These are phyloP conservation scores for Pseudorhiza aurosa DNA, from an alignment of 30 jellyfish, hydroid and myxozoan species.

Conservation along the genomic window DNA sequence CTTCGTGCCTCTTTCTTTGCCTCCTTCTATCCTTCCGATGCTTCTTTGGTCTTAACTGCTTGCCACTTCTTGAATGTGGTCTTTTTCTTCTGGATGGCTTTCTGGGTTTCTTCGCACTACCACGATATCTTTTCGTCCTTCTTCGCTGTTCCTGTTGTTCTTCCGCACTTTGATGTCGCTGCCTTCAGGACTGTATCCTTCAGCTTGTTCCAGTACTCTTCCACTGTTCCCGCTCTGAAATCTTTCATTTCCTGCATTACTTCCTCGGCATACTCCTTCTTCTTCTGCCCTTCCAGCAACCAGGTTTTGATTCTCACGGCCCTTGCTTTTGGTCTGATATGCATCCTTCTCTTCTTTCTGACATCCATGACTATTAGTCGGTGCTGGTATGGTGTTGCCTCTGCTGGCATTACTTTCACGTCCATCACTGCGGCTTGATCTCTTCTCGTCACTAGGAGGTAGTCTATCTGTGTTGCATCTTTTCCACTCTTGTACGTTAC, in stretches of 20 bases:
- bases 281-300: constrained; percentile 1
- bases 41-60: not conserved
- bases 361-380: constrained; percentile 1
- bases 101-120: too few relatives aligned
- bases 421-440: not conserved
- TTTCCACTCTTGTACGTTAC: constrained; percentile 8
- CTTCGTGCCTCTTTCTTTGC: constrained; percentile 13
- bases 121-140: not conserved
- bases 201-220: not conserved
- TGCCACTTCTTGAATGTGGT: not conserved
- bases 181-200: not conserved
- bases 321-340: not conserved
- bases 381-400: not conserved
- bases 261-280: not conserved
- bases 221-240: not conserved
- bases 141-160: not conserved
- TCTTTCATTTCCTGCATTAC: too few relatives aligned
- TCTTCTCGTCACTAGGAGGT: constrained; percentile 1
- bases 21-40: not conserved
- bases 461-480: constrained; percentile 16
- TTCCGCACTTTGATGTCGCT: not conserved
- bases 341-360: not conserved
- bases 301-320: constrained; percentile 1
- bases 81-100: not conserved
- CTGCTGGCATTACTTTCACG: constrained; percentile 37